Evolutionary conservation across 2,113 vertebrate genomes (phyloP).

Genomic region (Cebus imitator): DNA sequence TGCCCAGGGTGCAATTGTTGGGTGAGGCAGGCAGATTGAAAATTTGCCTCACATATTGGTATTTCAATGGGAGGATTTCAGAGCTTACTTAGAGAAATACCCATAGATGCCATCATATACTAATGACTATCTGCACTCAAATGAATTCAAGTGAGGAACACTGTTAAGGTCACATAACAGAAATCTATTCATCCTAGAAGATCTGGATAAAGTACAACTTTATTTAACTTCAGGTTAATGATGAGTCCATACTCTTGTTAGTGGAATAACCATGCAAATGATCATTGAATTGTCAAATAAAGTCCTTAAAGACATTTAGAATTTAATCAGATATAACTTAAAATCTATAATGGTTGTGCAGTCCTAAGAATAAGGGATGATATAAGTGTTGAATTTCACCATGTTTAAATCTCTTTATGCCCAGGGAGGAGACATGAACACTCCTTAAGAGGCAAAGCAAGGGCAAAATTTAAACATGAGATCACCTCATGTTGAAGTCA

Average conservation of each 20-base stretch:
- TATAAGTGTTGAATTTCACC: not conserved
- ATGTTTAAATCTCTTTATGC: not conserved
- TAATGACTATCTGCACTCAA: not conserved
- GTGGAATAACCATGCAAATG: not conserved
- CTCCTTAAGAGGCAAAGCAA: not conserved
- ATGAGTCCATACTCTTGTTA: not conserved
- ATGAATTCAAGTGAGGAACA: not conserved
- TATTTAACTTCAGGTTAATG: not conserved
- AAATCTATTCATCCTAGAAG: not conserved
- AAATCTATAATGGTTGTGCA: not conserved
- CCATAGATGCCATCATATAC: not conserved
- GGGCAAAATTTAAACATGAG: not conserved
- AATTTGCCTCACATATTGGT: not conserved
- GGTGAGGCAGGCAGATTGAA: not conserved
- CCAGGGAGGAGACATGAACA: not conserved
- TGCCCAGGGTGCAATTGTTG: not conserved
- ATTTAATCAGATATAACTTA: not conserved
- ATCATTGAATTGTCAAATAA: not conserved
- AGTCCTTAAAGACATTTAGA: not conserved
- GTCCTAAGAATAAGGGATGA: not conserved
- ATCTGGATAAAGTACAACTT: not conserved
- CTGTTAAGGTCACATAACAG: not conserved
- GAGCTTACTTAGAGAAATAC: not conserved
- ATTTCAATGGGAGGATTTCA: not conserved
- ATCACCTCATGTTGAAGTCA: not conserved